phyloP scores from a whole-genome alignment of 2,888 invertebrate species.

The Synergus umbraculus region DNA sequence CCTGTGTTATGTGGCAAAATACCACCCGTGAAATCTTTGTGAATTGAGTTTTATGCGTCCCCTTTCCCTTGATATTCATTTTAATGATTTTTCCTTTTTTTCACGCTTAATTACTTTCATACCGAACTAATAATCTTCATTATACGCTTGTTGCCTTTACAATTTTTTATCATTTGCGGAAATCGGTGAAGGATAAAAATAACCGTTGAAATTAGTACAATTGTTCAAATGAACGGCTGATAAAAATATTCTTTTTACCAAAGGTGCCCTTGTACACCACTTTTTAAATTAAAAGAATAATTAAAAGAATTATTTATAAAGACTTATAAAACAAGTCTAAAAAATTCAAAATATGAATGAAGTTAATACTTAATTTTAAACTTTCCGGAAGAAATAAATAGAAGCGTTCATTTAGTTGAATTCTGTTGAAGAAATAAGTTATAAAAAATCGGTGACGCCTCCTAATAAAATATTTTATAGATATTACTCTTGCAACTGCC shows the following conservation, averaged over 20 bases:
- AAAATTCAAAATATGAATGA: too few species aligned
- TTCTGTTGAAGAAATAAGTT: slow-evolving; percentile 1
- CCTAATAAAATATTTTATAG: slow-evolving; percentile 14
- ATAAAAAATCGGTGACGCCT: slow-evolving; percentile 9
- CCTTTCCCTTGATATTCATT: not conserved
- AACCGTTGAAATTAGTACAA: not conserved
- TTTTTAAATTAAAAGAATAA: too few species aligned
- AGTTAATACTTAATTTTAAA: too few species aligned
- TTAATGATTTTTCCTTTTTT: slow-evolving; percentile 15
- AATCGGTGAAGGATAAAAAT: not conserved
- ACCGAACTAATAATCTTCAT: slow-evolving; percentile 21
- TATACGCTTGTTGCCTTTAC: slow-evolving; percentile 20
- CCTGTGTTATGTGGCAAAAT: slow-evolving; percentile 47
- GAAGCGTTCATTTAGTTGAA: too few species aligned
- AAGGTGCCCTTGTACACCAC: too few species aligned
- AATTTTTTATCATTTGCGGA: not conserved
- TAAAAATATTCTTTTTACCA: not conserved
- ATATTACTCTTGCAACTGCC: slow-evolving; percentile 2
- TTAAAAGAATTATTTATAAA: too few species aligned
- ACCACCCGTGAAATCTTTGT: slow-evolving; percentile 50
- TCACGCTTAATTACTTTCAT: slow-evolving; percentile 16
- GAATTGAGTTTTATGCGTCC: slow-evolving; percentile 46
- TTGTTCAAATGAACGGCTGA: not conserved
- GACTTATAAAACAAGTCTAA: too few species aligned
- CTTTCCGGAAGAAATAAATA: too few species aligned